Percentiles rank a stretch among this genome's conserved stretches.
Evolutionary conservation across 1,140 invertebrate species (phyloP).

Genomic region (Hyphantria cunea): DNA sequence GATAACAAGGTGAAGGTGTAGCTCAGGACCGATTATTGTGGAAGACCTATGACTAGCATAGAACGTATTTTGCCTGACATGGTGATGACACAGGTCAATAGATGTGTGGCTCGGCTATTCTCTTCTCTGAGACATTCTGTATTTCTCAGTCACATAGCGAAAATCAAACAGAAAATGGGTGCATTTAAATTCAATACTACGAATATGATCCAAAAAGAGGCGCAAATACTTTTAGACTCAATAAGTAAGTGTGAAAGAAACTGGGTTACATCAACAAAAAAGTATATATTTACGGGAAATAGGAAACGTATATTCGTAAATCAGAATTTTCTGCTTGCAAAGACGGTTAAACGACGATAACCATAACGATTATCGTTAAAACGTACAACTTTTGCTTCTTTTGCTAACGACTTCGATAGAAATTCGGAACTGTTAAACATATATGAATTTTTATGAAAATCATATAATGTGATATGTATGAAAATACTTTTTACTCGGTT

Average conservation of each 20-base stretch:
- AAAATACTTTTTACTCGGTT: constrained; percentile 11
- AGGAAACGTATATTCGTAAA: neutral
- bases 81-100: no score
- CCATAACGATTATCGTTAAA: constrained; percentile 10
- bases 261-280: neutral
- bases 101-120: no score
- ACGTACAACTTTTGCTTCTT: constrained; percentile 5
- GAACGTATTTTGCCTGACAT: no score
- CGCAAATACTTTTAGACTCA: neutral
- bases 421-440: constrained; percentile 8
- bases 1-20: no score
- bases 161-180: no score
- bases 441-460: constrained; percentile 16
- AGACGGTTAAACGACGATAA: neutral
- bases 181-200: no score
- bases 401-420: constrained; percentile 10
- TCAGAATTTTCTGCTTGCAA: neutral
- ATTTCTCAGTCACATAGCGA: no score
- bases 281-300: neutral
- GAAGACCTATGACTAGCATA: no score
- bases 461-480: constrained; percentile 1
- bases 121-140: no score
- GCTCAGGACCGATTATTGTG: no score
- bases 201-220: neutral
- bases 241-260: neutral